These are phyloP conservation scores for Helobdella robusta DNA, from an alignment of 2,888 invertebrate genomes.

Conservation along the genomic window DNA sequence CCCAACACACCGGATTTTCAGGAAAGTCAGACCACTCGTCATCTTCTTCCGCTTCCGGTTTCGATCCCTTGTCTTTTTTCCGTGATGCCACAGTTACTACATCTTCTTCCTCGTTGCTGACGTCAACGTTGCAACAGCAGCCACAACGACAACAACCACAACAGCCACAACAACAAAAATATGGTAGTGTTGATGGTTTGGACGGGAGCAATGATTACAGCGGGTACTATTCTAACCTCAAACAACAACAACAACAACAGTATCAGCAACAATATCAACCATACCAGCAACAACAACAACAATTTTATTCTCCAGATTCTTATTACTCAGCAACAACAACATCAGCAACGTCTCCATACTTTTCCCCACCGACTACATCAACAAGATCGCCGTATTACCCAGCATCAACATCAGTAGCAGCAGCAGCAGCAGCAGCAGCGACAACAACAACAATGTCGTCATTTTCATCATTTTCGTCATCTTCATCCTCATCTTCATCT, in stretches of 20 bases:
- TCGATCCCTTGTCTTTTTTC: background rate
- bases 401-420: background rate
- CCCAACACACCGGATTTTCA: slow-evolving; percentile 17
- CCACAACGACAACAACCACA: slow-evolving; percentile 14
- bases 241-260: slow-evolving; percentile 1
- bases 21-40: too few species aligned
- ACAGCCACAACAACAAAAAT: background rate
- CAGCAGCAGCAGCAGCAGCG: background rate
- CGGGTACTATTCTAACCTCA: background rate
- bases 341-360: background rate
- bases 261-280: background rate
- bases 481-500: too few species aligned
- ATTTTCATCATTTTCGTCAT: background rate
- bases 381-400: background rate
- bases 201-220: background rate
- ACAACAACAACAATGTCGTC: background rate
- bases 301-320: background rate
- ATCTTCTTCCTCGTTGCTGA: background rate
- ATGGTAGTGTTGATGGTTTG: too few species aligned
- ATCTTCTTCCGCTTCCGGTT: background rate
- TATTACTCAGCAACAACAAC: background rate
- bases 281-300: background rate
- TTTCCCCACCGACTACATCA: background rate
- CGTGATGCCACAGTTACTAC: background rate
- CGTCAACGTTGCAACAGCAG: background rate